Base-by-base conservation (phyloP, 2,888 invertebrate genomes). In the Callyntrura sp. region DNA sequence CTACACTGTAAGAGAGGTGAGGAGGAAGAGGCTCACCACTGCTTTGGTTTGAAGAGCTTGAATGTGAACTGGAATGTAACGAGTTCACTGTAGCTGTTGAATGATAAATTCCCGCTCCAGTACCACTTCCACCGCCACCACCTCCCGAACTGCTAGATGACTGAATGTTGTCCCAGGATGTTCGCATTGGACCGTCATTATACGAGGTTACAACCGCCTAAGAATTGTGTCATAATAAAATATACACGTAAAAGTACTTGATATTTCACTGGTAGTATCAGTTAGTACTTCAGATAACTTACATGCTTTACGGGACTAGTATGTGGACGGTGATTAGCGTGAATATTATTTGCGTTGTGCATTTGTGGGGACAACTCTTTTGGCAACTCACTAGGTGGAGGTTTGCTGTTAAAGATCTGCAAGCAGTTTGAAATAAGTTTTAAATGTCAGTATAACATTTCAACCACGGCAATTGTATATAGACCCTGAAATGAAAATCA, bases 391-490 rank as follows among this genome's bases (percentile, higher is more conserved):
- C 92, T 91, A 14, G 94, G 92, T 45, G 95, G 94, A 0, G 95
- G 95, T 91, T 95, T 94, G 43, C 94, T 94, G 94, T 96, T 96
- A 94, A 96, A 96, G 85, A 94, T 94, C 94, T 94, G 79, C 0
- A 11, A 79, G 5, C 5, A 70, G n/a, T 5, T 35, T 35, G 17
- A 23, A 45, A 45, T 45, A 2, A 62, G 6, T 35, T 8, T 88
- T n/a, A 62, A 55, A n/a, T n/a, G n/a, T n/a, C 2, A 73, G 45
- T 45, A 23, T 48, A 62, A 25, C 12, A 25, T 68, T n/a, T n/a
- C 35, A 35, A 35, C 35, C 6, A 35, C 73, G 9, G 23, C 20
- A 48, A 20, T 17, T 12, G 3, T 17, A 60, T n/a, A 51, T n/a
- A 11, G 2, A 3, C 28, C 14, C 0, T 43, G 17, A 70, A 43